Percentiles rank a stretch among this genome's conserved stretches.
Evolutionary conservation across 2,113 vertebrate genomes (phyloP).

Genomic region (Xenotilapia longispinis): DNA sequence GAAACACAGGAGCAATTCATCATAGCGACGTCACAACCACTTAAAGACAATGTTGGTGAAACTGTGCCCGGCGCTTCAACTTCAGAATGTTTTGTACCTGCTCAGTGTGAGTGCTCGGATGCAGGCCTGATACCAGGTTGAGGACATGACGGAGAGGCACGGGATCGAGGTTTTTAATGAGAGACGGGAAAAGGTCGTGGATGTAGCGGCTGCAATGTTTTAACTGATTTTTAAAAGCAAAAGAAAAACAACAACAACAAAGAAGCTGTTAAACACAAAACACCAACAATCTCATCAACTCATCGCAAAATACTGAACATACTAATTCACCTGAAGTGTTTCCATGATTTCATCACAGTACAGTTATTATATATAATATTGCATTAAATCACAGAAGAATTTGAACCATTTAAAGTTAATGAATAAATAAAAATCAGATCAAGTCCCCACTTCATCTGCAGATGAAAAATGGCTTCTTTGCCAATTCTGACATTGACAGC

Average conservation of each 20-base stretch:
- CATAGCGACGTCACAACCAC: background rate
- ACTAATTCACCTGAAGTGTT: background rate
- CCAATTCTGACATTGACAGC: background rate
- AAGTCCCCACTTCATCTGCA: background rate
- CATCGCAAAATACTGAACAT: background rate
- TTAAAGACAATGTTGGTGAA: background rate
- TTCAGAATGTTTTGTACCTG: conserved; percentile 74
- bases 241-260: background rate
- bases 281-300: background rate
- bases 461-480: background rate
- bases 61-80: background rate
- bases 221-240: conserved; percentile 64
- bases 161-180: conserved; percentile 98
- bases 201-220: conserved; percentile 99
- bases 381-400: background rate
- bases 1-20: background rate
- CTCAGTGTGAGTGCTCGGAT: conserved; percentile 96
- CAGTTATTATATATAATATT: background rate
- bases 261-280: background rate
- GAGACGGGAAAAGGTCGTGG: conserved; percentile 95
- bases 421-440: background rate
- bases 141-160: conserved; percentile 95
- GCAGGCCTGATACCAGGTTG: conserved; percentile 93
- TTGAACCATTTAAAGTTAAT: background rate
- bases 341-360: background rate